A percentile compares a stretch with the other conserved stretches of the same genome.
phyloP scores from a whole-genome alignment of 2,113 vertebrate species.

The Ptyas mucosa region DNA sequence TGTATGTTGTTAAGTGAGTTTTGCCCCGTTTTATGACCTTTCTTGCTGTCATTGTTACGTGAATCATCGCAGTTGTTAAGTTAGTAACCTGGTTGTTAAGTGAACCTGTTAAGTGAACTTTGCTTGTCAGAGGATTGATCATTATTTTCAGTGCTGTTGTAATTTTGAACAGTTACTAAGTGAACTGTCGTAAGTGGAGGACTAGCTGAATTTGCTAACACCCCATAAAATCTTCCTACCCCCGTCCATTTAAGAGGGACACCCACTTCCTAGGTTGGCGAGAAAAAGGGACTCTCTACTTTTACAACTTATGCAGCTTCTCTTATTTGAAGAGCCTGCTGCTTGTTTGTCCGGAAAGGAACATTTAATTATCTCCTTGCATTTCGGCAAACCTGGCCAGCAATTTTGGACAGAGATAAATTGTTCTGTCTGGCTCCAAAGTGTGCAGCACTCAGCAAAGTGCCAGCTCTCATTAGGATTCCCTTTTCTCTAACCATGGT shows the following conservation, averaged over 20 bases:
- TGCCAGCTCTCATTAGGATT: neutral
- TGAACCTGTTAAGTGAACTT: no score
- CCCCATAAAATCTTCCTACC: neutral
- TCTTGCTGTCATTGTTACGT: no score
- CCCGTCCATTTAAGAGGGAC: neutral
- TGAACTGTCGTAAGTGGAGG: no score
- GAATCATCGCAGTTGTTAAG: no score
- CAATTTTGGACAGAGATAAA: neutral
- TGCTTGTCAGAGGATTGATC: no score
- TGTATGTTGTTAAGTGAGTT: no score
- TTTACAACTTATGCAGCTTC: neutral
- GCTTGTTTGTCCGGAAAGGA: neutral
- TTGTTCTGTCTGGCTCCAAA: neutral
- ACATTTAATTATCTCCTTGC: neutral
- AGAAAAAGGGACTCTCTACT: neutral
- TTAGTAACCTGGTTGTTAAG: no score
- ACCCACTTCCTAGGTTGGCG: neutral
- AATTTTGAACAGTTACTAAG: no score
- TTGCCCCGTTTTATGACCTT: no score
- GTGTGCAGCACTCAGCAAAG: neutral
- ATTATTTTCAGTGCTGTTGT: no score
- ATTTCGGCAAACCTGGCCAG: neutral
- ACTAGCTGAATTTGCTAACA: neutral
- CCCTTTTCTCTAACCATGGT: neutral
- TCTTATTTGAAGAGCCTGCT: neutral